Base-by-base conservation (phyloP, 2,113 vertebrate genomes). In the Daphoenositta chrysoptera region DNA sequence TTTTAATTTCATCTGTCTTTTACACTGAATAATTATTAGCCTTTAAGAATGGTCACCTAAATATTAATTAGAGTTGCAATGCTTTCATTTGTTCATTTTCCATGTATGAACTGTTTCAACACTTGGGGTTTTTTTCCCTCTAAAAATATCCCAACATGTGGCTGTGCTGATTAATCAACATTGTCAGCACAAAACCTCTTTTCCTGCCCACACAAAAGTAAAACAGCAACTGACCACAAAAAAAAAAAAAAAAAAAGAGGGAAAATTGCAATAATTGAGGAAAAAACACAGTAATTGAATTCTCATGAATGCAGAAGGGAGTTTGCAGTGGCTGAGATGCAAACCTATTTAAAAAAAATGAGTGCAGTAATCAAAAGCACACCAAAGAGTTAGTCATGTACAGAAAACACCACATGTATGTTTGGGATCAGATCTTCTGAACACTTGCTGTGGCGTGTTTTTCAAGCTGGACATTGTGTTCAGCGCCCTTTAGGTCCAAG, bases 171-270 rank as follows among this genome's bases (percentile, higher is more conserved):
- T 91, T 91, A 91, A 97, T 93, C 82, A 48, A 79, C 53, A 48
- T 1, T 94, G 94, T 91, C 94, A 93, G 90, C 82, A 90, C 37
- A 85, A 90, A 94, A 56, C 31, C 78, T 91, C 85, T 85, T 71
- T 87, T 82, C 58, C 73, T 93, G 31, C 65, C 84, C 65, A 87
- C 53, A 93, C 53, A 56, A 87, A 92, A 94, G 19, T 33, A 56
- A 92, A 95, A 71, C 4, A 81, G 15, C 0, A 0, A 94, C 39
- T 70, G 63, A 72, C 90, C 63, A 75, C 40, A 82, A 73, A 24
- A 40, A 40, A n/a, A 40, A 60, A 42, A 50, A 21, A 15, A n/a
- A 22, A 20, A 20, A 40, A 13, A 3, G 12, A 42, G 12, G 83
- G 28, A 94, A 86, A 92, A 85, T 64, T 56, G 40, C 20, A 90